These are phyloP conservation scores for Piliocolobus tephrosceles DNA, from an alignment of 2,113 vertebrate species.

Conservation along the genomic window DNA sequence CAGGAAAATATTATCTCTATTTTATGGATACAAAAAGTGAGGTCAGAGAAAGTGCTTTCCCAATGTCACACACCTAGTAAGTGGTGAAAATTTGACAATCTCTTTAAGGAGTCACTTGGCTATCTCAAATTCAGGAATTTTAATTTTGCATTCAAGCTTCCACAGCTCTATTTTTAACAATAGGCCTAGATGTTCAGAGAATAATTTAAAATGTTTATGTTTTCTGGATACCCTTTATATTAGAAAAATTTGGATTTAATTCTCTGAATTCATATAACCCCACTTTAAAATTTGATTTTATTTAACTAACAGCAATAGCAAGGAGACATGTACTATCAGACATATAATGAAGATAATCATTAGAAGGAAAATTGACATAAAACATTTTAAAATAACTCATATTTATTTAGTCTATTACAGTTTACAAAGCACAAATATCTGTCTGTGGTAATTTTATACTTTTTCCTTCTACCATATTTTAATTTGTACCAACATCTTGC, in stretches of 20 bases:
- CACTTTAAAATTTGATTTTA: not conserved
- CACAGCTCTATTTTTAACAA: not conserved
- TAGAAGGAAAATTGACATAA: not conserved
- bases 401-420: not conserved
- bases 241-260: not conserved
- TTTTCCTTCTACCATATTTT: not conserved
- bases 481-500: not conserved
- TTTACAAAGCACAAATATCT: not conserved
- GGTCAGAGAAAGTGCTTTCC: not conserved
- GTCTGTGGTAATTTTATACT: not conserved
- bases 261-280: not conserved
- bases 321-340: not conserved
- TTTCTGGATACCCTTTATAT: not conserved
- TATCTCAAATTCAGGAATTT: not conserved
- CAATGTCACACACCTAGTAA: not conserved
- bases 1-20: not conserved
- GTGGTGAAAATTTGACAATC: not conserved
- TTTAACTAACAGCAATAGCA: not conserved
- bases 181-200: not conserved
- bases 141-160: not conserved
- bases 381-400: not conserved
- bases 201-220: not conserved
- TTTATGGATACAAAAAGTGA: not conserved
- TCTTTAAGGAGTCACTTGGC: not conserved
- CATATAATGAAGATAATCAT: not conserved